A percentile compares a stretch with the other conserved stretches of the same genome.
Evolutionary conservation across 2,797 vertebrate species (phyloP).

Genomic region (Sebastes nivosus): DNA sequence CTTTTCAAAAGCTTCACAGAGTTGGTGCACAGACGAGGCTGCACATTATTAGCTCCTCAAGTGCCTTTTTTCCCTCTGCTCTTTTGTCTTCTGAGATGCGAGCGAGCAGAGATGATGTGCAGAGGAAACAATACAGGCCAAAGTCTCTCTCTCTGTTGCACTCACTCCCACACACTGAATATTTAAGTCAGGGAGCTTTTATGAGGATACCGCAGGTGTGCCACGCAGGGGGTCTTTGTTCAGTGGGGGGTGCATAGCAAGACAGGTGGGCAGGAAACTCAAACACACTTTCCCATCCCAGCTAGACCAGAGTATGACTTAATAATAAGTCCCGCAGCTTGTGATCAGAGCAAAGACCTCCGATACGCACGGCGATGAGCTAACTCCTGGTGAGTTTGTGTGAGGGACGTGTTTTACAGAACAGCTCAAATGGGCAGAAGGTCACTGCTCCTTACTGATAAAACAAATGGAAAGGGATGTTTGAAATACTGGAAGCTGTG

Average conservation of each 20-base stretch:
- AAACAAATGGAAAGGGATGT: neutral
- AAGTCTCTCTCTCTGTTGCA: slow-evolving; percentile 4
- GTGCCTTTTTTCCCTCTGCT: neutral
- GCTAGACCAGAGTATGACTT: slow-evolving; percentile 6
- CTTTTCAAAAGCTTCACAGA: neutral
- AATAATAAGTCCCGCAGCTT: neutral
- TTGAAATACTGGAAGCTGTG: neutral
- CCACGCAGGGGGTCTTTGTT: slow-evolving; percentile 37
- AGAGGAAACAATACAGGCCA: slow-evolving; percentile 20
- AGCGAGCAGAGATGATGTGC: slow-evolving; percentile 7
- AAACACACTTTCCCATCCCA: slow-evolving; percentile 10
- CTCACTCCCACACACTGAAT: slow-evolving; percentile 31
- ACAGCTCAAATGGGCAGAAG: neutral
- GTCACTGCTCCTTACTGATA: neutral
- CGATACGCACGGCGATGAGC: neutral
- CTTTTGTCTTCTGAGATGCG: slow-evolving; percentile 4
- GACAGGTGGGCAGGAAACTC: slow-evolving; percentile 30
- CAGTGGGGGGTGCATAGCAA: neutral
- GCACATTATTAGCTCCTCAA: neutral
- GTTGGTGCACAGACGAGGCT: neutral
- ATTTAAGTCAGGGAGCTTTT: slow-evolving; percentile 21
- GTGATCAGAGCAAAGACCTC: slow-evolving; percentile 10
- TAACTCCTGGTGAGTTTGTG: neutral
- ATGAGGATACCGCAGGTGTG: slow-evolving; percentile 25
- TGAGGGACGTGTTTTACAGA: neutral